Percentiles rank a stretch among this genome's conserved stretches.
Evolutionary conservation across 2,888 invertebrate species (phyloP).

Genomic region (Lochmaea crataegi): DNA sequence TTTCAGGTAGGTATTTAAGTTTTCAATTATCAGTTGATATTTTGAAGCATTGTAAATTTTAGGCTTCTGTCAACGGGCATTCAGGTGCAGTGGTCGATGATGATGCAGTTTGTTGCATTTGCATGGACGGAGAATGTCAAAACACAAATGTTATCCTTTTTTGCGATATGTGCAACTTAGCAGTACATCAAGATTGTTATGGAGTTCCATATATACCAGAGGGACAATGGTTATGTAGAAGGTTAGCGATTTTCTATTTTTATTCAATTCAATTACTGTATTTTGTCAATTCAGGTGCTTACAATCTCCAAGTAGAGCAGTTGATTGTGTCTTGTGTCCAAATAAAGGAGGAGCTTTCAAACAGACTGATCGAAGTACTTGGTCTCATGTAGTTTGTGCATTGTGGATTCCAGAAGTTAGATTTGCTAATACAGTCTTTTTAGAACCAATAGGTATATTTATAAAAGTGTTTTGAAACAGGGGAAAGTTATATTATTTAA

Average conservation of each 20-base stretch:
- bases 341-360: conserved; percentile 99
- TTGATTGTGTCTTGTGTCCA: conserved; percentile 97
- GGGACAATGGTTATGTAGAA: conserved; percentile 94
- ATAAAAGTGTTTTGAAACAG: too few relatives aligned
- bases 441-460: conserved; percentile 88
- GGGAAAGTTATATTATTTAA: conserved; percentile 2
- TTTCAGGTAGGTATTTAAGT: conserved; percentile 74
- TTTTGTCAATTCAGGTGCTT: conserved; percentile 74
- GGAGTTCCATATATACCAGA: conserved; percentile 76
- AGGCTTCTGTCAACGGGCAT: conserved; percentile 77
- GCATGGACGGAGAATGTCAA: conserved; percentile 98
- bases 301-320: conserved; percentile 95
- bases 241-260: conserved; percentile 46
- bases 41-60: conserved; percentile 23
- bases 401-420: conserved; percentile 99
- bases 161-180: conserved; percentile 99
- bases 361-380: conserved; percentile 93
- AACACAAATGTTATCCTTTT: conserved; percentile 98
- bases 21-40: neutral
- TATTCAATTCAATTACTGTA: neutral
- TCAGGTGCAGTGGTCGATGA: conserved; percentile 88
- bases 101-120: conserved; percentile 98
- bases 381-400: conserved; percentile 99
- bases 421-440: conserved; percentile 97
- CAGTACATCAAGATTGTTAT: conserved; percentile 99